Evolutionary conservation across 2,113 vertebrate species (phyloP).

Genomic region (Cygnus atratus): DNA sequence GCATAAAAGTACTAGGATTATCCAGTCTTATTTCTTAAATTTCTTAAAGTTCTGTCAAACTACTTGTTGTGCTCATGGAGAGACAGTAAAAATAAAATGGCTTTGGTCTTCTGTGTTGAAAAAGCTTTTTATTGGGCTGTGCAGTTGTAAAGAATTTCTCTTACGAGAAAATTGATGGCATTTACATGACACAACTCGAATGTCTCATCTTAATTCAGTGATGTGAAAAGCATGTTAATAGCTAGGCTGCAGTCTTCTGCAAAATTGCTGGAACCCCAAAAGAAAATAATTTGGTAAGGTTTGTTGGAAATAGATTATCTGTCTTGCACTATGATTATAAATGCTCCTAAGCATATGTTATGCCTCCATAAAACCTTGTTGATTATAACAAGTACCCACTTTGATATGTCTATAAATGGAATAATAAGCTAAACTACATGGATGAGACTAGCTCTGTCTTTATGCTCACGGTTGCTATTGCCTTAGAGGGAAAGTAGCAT

Average conservation of each 20-base stretch:
- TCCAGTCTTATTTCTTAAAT: background rate
- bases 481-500: background rate
- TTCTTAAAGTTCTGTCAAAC: background rate
- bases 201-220: slow-evolving; percentile 1
- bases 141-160: slow-evolving; percentile 7
- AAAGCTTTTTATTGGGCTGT: background rate
- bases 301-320: background rate
- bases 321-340: background rate
- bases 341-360: background rate
- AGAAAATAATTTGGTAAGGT: background rate
- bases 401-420: background rate
- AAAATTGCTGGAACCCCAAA: background rate
- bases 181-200: slow-evolving; percentile 14
- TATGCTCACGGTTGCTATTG: fast-evolving
- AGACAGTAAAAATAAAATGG: background rate
- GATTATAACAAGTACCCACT: background rate
- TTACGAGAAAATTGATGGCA: slow-evolving; percentile 25
- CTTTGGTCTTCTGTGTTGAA: background rate
- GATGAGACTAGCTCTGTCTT: background rate
- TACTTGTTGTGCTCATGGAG: background rate
- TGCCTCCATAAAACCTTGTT: background rate
- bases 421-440: background rate
- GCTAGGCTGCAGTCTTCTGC: background rate
- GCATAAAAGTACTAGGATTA: background rate
- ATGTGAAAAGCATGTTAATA: slow-evolving; percentile 43